Evolutionary conservation across 2,888 invertebrate genomes (phyloP), one percentile per base, ranked within the genome.

Genomic region (Cataglyphis albicans): DNA sequence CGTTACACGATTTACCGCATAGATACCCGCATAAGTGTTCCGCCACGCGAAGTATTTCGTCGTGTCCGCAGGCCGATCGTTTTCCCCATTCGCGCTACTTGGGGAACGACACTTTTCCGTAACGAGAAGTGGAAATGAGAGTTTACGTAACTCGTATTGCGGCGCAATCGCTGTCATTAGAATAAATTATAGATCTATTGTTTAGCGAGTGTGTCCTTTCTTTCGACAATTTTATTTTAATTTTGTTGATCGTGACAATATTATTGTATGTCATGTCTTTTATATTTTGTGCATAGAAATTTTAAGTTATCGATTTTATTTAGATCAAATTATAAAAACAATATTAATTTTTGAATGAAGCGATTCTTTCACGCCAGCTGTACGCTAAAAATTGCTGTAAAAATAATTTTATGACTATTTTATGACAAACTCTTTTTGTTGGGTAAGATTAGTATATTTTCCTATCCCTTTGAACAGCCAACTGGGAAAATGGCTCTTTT

Each of bases 1-100:
- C 63, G 57, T 67, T 84, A 64, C 84, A 73, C 63, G 35, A 70
- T 83, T 86, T 88, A 80, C 63, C 81, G 74, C 74, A n/a, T 38
- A n/a, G n/a, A 2, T 75, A 32, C 44, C 3, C 38, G 76, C 73
- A n/a, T 38, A n/a, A 12, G 7, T 75, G 18, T 29, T 29, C 0
- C n/a, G 76, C 64, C 52, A 38, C 7, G 55, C 59, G 18, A 59
- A 35, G 18, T 48, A 35, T 76, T 57, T 38, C 21, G 18, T 12
- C 29, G 67, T 44, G 35, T 32, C 32, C 29, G 35, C 35, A 55
- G 55, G 18, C n/a, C 29, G 63, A 44, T 59, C 76, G 67, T 76
- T 68, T 44, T 48, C 74, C 68, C 74, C 68, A 48, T 44, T 41
- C 68, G 64, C 38, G 25, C 7, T 38, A 35, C 78, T 32, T 12